Conservation (phyloP, 2,888 invertebrate species). For the Athalia cordata region DNA sequence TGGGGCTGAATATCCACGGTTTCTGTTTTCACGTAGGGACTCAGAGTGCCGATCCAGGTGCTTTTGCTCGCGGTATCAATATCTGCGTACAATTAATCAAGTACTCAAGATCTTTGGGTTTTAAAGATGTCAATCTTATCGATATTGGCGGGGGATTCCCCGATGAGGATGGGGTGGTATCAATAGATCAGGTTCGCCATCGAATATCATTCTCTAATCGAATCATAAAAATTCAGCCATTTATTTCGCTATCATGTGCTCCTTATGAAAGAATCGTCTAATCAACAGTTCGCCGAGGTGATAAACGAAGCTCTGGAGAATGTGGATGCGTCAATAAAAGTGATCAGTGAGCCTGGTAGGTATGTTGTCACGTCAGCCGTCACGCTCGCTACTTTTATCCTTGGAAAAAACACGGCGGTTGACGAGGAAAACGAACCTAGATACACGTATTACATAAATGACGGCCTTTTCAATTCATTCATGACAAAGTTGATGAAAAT, state of each 20-base stretch:
- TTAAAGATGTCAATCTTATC: constrained; percentile 73
- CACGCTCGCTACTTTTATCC: constrained; percentile 76
- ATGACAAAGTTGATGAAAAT: constrained; percentile 73
- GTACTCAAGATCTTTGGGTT: constrained; percentile 74
- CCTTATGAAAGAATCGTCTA: not conserved
- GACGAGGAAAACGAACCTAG: constrained; percentile 54
- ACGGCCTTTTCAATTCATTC: constrained; percentile 80
- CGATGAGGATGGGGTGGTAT: constrained; percentile 69
- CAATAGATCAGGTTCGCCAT: constrained; percentile 72
- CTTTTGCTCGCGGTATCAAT: constrained; percentile 75
- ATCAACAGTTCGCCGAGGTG: constrained; percentile 67
- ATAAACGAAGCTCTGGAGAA: constrained; percentile 76
- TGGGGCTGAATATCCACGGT: constrained; percentile 64
- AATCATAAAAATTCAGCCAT: not conserved
- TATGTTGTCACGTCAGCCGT: constrained; percentile 79
- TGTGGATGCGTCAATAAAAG: constrained; percentile 62
- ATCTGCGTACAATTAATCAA: constrained; percentile 75
- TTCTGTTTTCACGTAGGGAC: constrained; percentile 69
- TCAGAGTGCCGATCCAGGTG: constrained; percentile 70
- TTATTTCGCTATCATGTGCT: not conserved
- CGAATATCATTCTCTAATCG: not conserved
- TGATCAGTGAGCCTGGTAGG: constrained; percentile 80
- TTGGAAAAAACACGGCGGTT: constrained; percentile 74
- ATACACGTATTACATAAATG: constrained; percentile 78
- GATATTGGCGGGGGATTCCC: constrained; percentile 80